Evolutionary conservation across 2,797 vertebrate species (phyloP), one percentile per base, ranked within the genome.

Genomic region (Macropodus opercularis): DNA sequence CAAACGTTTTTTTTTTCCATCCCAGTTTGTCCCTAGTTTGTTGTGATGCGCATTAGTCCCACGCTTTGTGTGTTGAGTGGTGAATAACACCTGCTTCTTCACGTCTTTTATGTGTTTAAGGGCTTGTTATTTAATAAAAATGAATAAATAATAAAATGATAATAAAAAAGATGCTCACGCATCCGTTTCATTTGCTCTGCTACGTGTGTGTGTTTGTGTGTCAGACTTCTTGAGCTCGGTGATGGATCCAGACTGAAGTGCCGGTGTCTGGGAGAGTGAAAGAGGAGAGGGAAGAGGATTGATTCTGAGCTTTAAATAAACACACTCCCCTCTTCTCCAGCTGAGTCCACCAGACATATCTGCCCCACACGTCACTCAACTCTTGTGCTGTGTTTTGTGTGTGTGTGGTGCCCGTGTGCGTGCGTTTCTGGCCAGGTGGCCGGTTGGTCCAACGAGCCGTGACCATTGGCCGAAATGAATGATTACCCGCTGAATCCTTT

Each of bases 291-390:
- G 55, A 76, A 63, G 52, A 61, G 42, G 73, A 90, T 88, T 89
- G 91, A 91, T 90, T 86, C 61, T 35, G 70, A 72, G 84, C 90
- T 90, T 89, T 90, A 91, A 91, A 91, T 91, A 90, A 88, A 86
- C 80, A 67, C 79, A 3, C 49, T 77, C 46, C 61, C 59, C 76
- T 81, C 64, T 88, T 81, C 75, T 85, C 87, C 87, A 89, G 89
- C 90, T 91, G 89, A 81, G 87, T 76, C 81, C 80, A 69, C 14
- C 69, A 75, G 74, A 77, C 76, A 59, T 55, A 52, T 68, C 68
- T 61, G 71, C 69, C 49, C 56, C 43, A 23, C 67, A 63, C 4
- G 66, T 70, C 81, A 79, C 64, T 81, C 81, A 80, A 19, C 29
- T 43, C 65, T 36, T 26, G 41, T 13, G 2, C 53, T n/a, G 42